Base-by-base conservation (phyloP, 2,797 vertebrate genomes). In the Pempheris klunzingeri region DNA sequence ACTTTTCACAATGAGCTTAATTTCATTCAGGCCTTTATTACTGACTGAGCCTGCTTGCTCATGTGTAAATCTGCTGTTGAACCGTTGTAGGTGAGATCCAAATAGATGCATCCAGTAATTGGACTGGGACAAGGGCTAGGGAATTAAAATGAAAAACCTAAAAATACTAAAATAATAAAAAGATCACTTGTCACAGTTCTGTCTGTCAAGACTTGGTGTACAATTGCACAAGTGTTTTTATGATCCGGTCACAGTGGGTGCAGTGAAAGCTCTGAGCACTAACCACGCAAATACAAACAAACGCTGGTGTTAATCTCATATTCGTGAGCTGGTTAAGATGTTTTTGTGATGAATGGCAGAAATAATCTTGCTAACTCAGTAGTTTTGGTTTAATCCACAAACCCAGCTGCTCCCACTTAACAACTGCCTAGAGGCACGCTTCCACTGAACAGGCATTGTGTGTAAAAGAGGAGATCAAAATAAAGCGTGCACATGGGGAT, bases 1-100 rank as follows among this genome's bases (percentile, higher is more conserved):
- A 83, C 59, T 71, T 83, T 83, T 76, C 61, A 80, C 67, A 81
- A 62, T 58, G 66, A 69, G 71, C 17, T 53, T 65, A 20, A 43
- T 78, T 80, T 73, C 65, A 71, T 41, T 20, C 61, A 54, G 59
- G 50, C 47, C 60, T 62, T 74, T 66, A 64, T 69, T 38, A 60
- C 32, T 11, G 28, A 36, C 44, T 14, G n/a, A 26, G 49, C 13
- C 44, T 30, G 17, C 20, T 22, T 11, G 34, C 47, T 60, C 20
- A 7, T 32, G n/a, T 62, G 50, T 17, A 63, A 5, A 65, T 28
- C 41, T 12, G 41, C 44, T 60, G 44, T 60, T 32, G 44, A 38
- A 32, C 44, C 0, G 9, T 57, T 67, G 5, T 14, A 63, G 36
- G 60, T 58, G 41, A 63, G 34, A 55, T 57, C 13, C n/a, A 53